Conservation (phyloP, 2,113 vertebrate genomes). For the Ornithorhynchus anatinus region DNA sequence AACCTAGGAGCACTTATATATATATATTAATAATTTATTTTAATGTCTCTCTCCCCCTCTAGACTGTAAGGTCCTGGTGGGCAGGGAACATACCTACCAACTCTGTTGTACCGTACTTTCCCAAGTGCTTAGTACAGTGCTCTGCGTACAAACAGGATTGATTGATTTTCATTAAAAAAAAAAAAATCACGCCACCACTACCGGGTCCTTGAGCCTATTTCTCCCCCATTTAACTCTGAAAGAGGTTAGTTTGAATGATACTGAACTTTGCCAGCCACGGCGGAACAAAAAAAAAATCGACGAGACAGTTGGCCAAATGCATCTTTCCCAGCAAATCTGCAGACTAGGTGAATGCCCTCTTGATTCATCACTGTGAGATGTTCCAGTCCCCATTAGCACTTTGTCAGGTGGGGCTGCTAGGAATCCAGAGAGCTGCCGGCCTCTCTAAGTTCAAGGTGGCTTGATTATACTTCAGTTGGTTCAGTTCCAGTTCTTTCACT, state of each 20-base stretch:
- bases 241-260: background rate
- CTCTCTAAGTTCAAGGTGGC: background rate
- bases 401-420: too few species aligned
- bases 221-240: background rate
- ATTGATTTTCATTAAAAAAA: background rate
- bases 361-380: background rate
- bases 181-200: background rate
- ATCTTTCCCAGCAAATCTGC: background rate
- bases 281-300: constrained; percentile 3
- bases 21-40: too few species aligned
- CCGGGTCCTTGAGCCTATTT: background rate
- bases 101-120: too few species aligned
- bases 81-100: too few species aligned
- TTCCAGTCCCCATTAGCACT: fast-evolving
- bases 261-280: background rate
- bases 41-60: too few species aligned
- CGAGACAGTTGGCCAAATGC: background rate
- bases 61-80: too few species aligned
- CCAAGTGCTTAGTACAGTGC: too few species aligned
- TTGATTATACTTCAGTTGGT: background rate
- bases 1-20: too few species aligned
- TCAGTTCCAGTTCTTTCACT: background rate
- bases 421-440: background rate
- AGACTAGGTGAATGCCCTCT: background rate
- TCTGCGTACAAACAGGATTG: fast-evolving